A percentile compares a stretch with the other conserved stretches of the same genome.
These are phyloP conservation scores for Drosophila austrosaltans DNA, from an alignment of 2,888 invertebrate species.

Conservation along the genomic window DNA sequence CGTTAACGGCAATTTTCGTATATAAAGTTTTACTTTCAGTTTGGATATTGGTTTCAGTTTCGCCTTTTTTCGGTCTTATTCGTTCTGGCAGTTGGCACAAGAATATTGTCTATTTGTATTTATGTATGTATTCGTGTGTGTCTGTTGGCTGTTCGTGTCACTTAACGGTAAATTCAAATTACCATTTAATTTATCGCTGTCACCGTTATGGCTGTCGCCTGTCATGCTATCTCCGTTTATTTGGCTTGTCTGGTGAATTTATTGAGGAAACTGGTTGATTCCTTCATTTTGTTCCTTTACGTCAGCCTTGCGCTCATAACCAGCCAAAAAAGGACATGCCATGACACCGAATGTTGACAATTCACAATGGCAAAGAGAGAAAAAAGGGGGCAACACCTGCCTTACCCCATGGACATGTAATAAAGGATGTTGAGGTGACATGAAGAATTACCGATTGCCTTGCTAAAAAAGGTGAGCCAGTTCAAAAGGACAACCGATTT, in stretches of 20 bases:
- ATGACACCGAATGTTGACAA: conserved; percentile 42
- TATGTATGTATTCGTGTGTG: conserved; percentile 27
- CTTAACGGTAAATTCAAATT: conserved; percentile 79
- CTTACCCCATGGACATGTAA: conserved; percentile 1
- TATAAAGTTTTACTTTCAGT: conserved; percentile 64
- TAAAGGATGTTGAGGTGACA: conserved; percentile 15
- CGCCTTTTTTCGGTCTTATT: conserved; percentile 60
- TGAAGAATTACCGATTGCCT: conserved; percentile 3
- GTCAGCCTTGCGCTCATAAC: conserved; percentile 62
- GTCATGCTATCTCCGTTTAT: conserved; percentile 51
- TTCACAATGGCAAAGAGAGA: conserved; percentile 20
- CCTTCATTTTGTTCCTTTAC: conserved; percentile 37
- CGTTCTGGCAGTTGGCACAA: conserved; percentile 57
- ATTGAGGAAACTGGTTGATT: conserved; percentile 71
- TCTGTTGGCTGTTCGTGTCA: conserved; percentile 64
- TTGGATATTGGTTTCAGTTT: conserved; percentile 53
- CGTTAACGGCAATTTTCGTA: conserved; percentile 72
- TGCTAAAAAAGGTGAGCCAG: background rate
- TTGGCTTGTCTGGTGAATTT: conserved; percentile 52
- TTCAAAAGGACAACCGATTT: conserved; percentile 16
- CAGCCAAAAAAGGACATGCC: conserved; percentile 47
- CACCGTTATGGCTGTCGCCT: conserved; percentile 79
- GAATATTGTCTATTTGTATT: conserved; percentile 27
- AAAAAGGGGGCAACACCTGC: conserved; percentile 27
- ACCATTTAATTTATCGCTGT: conserved; percentile 80